Evolutionary conservation across 2,113 vertebrate genomes (phyloP).

Genomic region (Myotis brandtii): DNA sequence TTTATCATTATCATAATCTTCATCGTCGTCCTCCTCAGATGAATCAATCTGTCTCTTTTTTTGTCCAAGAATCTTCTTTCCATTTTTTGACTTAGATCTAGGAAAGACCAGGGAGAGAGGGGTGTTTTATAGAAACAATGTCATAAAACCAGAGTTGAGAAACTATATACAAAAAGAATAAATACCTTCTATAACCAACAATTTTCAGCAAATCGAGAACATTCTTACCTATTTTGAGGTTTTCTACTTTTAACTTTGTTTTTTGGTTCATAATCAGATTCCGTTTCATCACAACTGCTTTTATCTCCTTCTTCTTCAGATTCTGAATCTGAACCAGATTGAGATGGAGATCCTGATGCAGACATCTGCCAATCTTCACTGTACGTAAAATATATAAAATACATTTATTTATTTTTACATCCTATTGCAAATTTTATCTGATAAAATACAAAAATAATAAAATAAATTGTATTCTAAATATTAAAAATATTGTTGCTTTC

Average conservation of each 20-base stretch:
- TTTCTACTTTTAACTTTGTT: slow-evolving; percentile 96
- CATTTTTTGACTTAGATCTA: slow-evolving; percentile 94
- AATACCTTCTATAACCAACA: not conserved
- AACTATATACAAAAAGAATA: not conserved
- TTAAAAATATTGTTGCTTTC: not conserved
- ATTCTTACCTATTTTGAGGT: slow-evolving; percentile 92
- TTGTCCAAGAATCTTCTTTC: slow-evolving; percentile 91
- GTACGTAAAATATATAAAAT: slow-evolving; percentile 61
- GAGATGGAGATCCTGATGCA: slow-evolving; percentile 90
- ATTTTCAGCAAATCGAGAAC: slow-evolving; percentile 11
- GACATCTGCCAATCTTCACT: slow-evolving; percentile 94
- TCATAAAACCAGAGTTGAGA: not conserved
- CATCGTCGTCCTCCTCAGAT: slow-evolving; percentile 89
- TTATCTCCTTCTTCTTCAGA: slow-evolving; percentile 89
- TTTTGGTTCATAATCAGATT: slow-evolving; percentile 98
- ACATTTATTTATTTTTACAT: slow-evolving; percentile 37
- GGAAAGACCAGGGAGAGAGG: not conserved
- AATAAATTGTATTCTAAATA: not conserved
- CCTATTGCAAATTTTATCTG: not conserved
- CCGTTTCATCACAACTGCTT: slow-evolving; percentile 94
- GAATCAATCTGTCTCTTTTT: slow-evolving; percentile 92
- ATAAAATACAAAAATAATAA: slow-evolving; percentile 51
- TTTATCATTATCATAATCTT: slow-evolving; percentile 92
- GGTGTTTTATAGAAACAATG: slow-evolving; percentile 24
- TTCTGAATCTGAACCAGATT: slow-evolving; percentile 90